Evolutionary conservation across 1,140 invertebrate species (phyloP).

Genomic region (Cherax quadricarinatus): DNA sequence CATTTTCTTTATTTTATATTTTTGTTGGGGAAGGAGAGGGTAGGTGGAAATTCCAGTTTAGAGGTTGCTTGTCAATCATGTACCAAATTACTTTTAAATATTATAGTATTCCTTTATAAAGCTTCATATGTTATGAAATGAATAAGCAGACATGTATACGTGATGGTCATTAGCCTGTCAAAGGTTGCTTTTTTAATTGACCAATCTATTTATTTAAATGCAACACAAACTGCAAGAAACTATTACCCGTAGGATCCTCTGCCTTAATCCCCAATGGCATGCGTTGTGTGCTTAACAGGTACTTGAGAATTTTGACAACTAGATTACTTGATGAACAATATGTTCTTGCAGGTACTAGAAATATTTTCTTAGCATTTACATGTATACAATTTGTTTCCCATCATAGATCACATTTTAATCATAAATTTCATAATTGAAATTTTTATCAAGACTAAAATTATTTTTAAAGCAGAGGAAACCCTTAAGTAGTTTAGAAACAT

Average conservation of each 20-base stretch:
- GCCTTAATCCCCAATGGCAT: constrained; percentile 1
- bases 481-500: constrained; percentile 3
- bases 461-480: constrained; percentile 28
- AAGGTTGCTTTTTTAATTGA: neutral
- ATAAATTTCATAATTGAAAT: neutral
- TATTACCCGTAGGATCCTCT: constrained; percentile 16
- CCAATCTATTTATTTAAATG: neutral
- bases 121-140: neutral
- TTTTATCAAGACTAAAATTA: neutral
- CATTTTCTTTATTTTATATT: neutral
- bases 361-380: neutral
- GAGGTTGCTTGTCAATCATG: neutral
- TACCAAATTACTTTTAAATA: neutral
- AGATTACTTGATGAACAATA: neutral
- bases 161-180: neutral
- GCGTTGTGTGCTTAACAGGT: neutral
- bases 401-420: neutral
- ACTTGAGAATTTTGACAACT: neutral
- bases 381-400: neutral
- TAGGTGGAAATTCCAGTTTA: neutral
- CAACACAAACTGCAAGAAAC: neutral
- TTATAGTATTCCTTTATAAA: neutral
- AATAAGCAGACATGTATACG: neutral
- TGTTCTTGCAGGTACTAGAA: neutral
- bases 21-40: neutral